Evolutionary conservation across 2,888 invertebrate species (phyloP), one percentile per base, ranked within the genome.

Genomic region (Euclidia mi): DNA sequence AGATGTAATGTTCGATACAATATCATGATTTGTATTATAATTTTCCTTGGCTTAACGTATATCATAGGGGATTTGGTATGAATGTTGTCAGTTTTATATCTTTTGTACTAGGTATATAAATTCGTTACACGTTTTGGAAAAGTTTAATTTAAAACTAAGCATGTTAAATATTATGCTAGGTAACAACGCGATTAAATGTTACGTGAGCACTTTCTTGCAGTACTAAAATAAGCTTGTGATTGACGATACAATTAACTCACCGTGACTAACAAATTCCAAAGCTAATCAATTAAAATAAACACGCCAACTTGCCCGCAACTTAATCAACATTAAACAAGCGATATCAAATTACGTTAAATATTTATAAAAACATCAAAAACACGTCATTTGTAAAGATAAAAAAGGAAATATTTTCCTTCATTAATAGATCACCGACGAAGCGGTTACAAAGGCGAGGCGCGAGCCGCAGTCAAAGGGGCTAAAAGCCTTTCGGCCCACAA

Each of bases 401-500:
- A 60, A 78, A 74, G 78, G 77, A 78, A 85, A 85, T 83, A 84
- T 85, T 85, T 90, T 88, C 87, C 86, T 88, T 92, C 87, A 91
- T 93, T 90, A 91, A 92, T 91, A 92, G 92, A 93, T 92, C 88
- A 92, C 91, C 88, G 89, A 85, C 81, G 81, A 83, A 71, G 79
- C 75, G 71, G 70, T 60, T 84, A 91, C 89, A 92, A 93, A 90
- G 88, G 81, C 84, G 79, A 84, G 82, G 73, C 80, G 79, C 75
- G 79, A 74, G 71, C 50, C 62, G 37, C 56, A 73, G 67, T 84
- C 87, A 88, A 92, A 93, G 90, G 90, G 90, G 90, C 93, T 94
- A 94, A 94, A 94, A 94, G 93, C 91, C 88, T 92, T 90, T 88
- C 85, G 86, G 87, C 85, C 88, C 84, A 92, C 91, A 92, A 94